A percentile compares a stretch with the other conserved stretches of the same genome.
Conservation (phyloP, 2,888 invertebrate genomes). For the Tenthredo distinguenda region DNA sequence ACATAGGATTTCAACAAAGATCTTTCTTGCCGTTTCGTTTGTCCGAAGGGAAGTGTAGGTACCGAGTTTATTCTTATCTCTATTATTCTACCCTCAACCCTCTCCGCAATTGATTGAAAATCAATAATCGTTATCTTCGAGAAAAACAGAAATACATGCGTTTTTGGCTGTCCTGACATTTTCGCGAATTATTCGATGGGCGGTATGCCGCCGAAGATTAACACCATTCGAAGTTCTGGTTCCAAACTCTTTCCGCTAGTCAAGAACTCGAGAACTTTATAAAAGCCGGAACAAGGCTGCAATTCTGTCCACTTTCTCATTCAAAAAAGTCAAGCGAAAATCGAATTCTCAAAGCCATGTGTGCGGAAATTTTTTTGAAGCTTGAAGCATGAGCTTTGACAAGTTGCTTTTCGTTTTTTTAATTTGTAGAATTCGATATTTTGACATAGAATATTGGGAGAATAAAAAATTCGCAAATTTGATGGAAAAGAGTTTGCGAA, state of each 20-base stretch:
- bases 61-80: constrained; percentile 4
- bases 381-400: neutral
- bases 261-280: neutral
- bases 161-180: neutral
- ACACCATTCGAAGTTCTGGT: neutral
- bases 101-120: constrained; percentile 12
- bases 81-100: neutral
- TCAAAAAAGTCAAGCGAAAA: neutral
- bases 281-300: neutral
- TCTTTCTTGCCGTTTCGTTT: neutral
- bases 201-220: neutral
- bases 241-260: neutral
- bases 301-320: neutral
- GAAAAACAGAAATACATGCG: neutral
- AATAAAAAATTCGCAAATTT: neutral
- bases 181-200: neutral
- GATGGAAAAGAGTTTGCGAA: neutral
- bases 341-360: neutral
- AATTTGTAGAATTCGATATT: neutral
- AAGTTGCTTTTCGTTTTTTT: neutral
- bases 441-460: neutral
- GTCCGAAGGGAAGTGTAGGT: neutral
- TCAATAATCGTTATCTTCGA: constrained; percentile 6
- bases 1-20: neutral
- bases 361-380: neutral